Evolutionary conservation across 2,888 invertebrate genomes (phyloP), one percentile per base, ranked within the genome.

Genomic region (Hirtodrosophila histrioides): DNA sequence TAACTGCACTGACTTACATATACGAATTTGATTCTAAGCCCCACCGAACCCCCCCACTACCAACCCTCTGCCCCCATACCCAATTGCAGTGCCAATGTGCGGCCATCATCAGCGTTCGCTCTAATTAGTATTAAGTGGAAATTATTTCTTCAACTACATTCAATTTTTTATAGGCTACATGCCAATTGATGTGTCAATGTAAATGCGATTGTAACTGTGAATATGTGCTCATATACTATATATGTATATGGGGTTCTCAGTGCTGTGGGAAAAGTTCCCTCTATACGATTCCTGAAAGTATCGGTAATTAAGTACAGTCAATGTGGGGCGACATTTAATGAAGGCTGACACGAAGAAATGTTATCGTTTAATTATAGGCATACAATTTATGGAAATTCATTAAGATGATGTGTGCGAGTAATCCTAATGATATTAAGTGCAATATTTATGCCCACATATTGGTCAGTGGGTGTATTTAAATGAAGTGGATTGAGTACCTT

Each of bases 121-220:
- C 87, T 83, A 83, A 83, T 83, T 83, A 83, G 87, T 84, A 86
- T 84, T 86, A 83, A 83, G 82, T 83, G 82, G 82, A 81, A 83
- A 83, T 85, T 84, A 86, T 83, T 83, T 87, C 76, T 78, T 87
- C 75, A 65, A 72, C 58, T 75, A 68, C 72, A 69, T 69, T 80
- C 72, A 75, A 69, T 69, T 60, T 63, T 87, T 76, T 71, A 73
- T 68, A 60, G 73, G 63, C 75, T 51, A 51, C 63, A 64, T 64
- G 73, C 76, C 79, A 77, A 75, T 75, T 77, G 76, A 62, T 71
- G 61, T 78, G 67, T 68, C 53, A 64, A 43, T 75, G 76, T 17
- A 60, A 57, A 43, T 58, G 49, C 50, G 39, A n/a, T 8, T 31
- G 31, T 31, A 31, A 31, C n/a, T 40, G 40, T 54, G 36, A 12